Base-by-base conservation (phyloP, 1,140 invertebrate species). In the Apis florea region DNA sequence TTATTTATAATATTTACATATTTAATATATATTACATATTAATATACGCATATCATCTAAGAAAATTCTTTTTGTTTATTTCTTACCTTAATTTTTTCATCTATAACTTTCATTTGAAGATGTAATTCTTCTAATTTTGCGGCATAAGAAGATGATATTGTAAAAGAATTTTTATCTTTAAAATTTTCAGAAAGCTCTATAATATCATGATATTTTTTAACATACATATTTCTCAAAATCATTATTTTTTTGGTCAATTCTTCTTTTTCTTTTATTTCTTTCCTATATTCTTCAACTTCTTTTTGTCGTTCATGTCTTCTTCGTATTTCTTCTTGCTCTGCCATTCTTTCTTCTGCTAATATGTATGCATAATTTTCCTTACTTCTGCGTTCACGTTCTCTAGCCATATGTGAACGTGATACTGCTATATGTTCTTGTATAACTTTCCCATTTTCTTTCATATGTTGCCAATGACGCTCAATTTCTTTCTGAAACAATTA, bases 71-170 rank as follows among this genome's bases (percentile, higher is more conserved):
- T 72, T 53, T 26, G 17, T 21, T 40, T 58, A 72, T 17, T 68
- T 40, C 26, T 77, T 92, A 92, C 85, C 89, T 92, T 94, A 88
- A 94, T 94, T 82, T 93, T 94, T 68, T 95, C 93, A 83, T 94
- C 93, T 63, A 96, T 92, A 26, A 87, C 66, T 70, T 94, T 94
- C 75, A 95, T 94, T 71, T 91, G 89, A 24, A 84, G 54, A 31
- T 81, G 79, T 9, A 94, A 77, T 56, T 92, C 87, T 79, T 91
- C 90, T 21, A 95, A 86, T 80, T 89, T 90, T 59, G 82, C 79
- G n/a, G 83, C 85, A 80, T 92, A 82, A 17, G 91, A 79, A 8
- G 71, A 74, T 10, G 93, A 79, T 2, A 89, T 53, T n/a, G 82
- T 83, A 21, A 92, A 86, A 2, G 89, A 88, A 78, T 91, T 88